Evolutionary conservation across 2,888 invertebrate species (phyloP).

Genomic region (Ganaspis brasiliensis): DNA sequence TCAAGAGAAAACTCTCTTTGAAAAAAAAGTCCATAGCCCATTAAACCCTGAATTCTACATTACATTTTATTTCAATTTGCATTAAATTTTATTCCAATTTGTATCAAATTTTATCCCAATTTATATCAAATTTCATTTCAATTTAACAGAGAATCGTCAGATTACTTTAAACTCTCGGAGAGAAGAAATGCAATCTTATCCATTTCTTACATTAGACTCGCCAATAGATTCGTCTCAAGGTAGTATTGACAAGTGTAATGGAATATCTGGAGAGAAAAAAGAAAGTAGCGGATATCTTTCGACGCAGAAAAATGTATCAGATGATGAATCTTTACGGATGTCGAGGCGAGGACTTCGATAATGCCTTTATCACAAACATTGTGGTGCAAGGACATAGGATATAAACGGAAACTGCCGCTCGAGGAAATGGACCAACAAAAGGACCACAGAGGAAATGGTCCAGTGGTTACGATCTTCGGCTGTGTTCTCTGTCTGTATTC

Average conservation of each 20-base stretch:
- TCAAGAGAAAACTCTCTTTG: no score
- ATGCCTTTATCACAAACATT: constrained; percentile 23
- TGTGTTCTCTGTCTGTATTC: constrained; percentile 14
- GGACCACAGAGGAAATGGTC: background rate
- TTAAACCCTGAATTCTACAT: no score
- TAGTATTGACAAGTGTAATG: background rate
- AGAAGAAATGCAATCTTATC: no score
- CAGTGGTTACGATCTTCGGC: background rate
- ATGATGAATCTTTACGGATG: constrained; percentile 11
- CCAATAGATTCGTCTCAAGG: no score
- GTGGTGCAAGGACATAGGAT: constrained; percentile 42
- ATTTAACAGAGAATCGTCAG: no score
- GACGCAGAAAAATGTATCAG: background rate
- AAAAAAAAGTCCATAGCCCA: no score
- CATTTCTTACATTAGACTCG: no score
- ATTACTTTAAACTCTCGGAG: no score
- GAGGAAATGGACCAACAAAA: constrained; percentile 62
- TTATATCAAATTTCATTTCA: no score
- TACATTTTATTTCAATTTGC: no score
- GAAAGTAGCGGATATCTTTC: background rate
- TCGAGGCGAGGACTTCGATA: constrained; percentile 25
- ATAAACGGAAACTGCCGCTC: constrained; percentile 58
- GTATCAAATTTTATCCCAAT: no score
- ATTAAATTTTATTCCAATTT: no score
- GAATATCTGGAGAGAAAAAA: background rate